Evolutionary conservation across 2,888 invertebrate species (phyloP).

Genomic region (Limnephilus auricula): DNA sequence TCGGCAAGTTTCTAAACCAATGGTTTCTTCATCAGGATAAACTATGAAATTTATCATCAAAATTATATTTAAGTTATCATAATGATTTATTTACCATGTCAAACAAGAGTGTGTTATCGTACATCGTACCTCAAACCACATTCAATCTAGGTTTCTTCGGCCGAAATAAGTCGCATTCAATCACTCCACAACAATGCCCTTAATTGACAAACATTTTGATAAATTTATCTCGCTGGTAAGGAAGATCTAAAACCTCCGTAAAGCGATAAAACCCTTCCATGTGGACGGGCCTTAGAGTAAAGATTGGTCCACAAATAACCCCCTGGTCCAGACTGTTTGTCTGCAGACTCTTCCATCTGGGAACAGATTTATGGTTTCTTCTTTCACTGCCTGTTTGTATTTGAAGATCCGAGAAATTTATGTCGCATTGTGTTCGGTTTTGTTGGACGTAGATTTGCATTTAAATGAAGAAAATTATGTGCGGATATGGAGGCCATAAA

Average conservation of each 20-base stretch:
- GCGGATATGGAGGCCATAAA: slow-evolving; percentile 50
- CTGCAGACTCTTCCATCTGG: slow-evolving; percentile 4
- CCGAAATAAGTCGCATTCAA: background rate
- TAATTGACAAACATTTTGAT: background rate
- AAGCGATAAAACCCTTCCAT: background rate
- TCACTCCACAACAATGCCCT: background rate
- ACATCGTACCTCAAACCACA: background rate
- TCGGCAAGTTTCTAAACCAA: too few relatives aligned
- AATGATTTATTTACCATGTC: background rate
- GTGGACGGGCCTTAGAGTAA: background rate
- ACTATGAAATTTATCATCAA: too few relatives aligned
- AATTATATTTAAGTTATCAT: background rate
- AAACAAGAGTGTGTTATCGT: background rate
- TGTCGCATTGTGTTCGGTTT: slow-evolving; percentile 63
- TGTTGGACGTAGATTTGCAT: slow-evolving; percentile 65
- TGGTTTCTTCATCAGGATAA: too few relatives aligned
- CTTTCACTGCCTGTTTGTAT: slow-evolving; percentile 59
- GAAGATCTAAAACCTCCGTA: background rate
- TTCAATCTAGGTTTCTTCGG: background rate
- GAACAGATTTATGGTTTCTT: slow-evolving; percentile 46
- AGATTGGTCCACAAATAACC: slow-evolving; percentile 34
- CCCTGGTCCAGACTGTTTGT: slow-evolving; percentile 34
- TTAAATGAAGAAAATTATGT: slow-evolving; percentile 65
- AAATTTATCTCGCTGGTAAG: background rate
- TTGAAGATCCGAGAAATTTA: slow-evolving; percentile 65